Base-by-base conservation (phyloP, 2,888 invertebrate genomes). In the Cancer borealis region DNA sequence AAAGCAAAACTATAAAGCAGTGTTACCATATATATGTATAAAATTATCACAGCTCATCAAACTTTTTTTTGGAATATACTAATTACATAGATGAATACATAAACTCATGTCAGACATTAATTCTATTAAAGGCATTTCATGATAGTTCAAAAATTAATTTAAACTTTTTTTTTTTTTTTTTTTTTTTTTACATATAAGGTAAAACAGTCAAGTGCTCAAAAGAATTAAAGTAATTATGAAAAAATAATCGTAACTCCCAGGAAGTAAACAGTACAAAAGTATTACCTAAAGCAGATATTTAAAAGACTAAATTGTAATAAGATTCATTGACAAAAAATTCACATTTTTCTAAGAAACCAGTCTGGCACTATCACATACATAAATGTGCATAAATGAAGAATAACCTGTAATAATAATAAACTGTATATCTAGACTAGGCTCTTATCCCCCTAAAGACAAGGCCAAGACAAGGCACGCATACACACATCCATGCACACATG, bases 21-120 rank as follows among this genome's bases (percentile, higher is more conserved):
- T 30, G 30, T 14, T 30, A 84, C 84, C 26, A 84, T 84, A 84
- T 84, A 39, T 84, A 30, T 39, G 39, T 84, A 39, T 84, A 84
- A 84, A 84, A 84, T 84, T 84, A 84, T 84, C 84, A 84, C 84
- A 84, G 84, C 39, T 39, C 39, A 84, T 12, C 84, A 39, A 84
- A 84, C 84, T 30, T 39, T 84, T 84, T 39, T 39, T 39, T 39
- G 39, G 39, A 39, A 84, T 84, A 14, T 39, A 84, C n/a, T 39
- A 84, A 84, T 84, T 84, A 39, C 84, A 84, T 84, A 84, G 84
- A 30, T 84, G 17, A 84, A 84, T 84, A 84, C 84, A 84, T 39
- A 39, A 84, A 84, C 12, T 39, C 39, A 30, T 17, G 39, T 39
- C 84, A 84, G 39, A 84, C 39, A 39, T 17, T 84, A 30, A 84